Evolutionary conservation across 1,140 invertebrate genomes (phyloP).

Genomic region (Heliothis subflexa): DNA sequence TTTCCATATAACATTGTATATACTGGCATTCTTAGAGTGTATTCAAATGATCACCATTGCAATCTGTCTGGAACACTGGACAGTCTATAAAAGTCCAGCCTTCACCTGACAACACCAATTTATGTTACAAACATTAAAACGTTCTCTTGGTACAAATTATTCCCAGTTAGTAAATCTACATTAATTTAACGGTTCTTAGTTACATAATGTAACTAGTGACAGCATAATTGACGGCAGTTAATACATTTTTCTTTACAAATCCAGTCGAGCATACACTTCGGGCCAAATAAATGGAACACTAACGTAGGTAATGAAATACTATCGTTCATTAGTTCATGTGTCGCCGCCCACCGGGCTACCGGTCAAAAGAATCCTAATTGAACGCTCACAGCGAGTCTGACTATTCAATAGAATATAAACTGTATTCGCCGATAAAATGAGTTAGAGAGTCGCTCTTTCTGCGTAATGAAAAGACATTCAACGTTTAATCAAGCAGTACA

Average conservation of each 20-base stretch:
- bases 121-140: not conserved
- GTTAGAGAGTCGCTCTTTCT: no score
- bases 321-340: conserved; percentile 1
- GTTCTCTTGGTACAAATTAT: conserved; percentile 4
- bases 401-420: not conserved
- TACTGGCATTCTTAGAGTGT: no score
- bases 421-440: no score
- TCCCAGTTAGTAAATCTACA: not conserved
- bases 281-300: not conserved
- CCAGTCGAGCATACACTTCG: not conserved
- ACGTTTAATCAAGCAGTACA: no score
- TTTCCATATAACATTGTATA: not conserved
- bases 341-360: not conserved
- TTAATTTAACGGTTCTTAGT: not conserved
- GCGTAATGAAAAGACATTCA: no score
- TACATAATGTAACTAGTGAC: not conserved
- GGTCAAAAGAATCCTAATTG: conserved; percentile 27
- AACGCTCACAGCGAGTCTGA: conserved; percentile 3
- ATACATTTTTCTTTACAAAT: not conserved
- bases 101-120: not conserved
- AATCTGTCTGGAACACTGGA: not conserved
- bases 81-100: no score
- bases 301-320: conserved; percentile 8
- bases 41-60: no score
- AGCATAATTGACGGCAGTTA: not conserved